A percentile compares a stretch with the other conserved stretches of the same genome.
phyloP scores from a whole-genome alignment of 2,888 invertebrate genomes.

The Cataglyphis livida region DNA sequence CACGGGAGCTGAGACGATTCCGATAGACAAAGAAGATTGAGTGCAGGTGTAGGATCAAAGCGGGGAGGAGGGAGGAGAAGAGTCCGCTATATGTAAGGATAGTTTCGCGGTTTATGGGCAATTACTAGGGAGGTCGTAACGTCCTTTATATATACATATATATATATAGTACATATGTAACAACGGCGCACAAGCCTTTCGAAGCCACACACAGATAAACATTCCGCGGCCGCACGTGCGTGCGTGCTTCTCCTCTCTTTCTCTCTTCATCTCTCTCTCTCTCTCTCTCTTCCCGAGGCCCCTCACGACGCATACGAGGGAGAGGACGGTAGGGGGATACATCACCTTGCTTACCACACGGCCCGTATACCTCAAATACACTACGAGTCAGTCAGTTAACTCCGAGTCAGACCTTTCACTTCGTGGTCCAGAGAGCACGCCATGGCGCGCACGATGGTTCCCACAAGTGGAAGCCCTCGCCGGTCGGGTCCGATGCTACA shows the following conservation, averaged over 20 bases:
- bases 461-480: slow-evolving; percentile 82
- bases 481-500: slow-evolving; percentile 78
- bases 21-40: slow-evolving; percentile 84
- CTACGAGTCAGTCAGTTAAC: slow-evolving; percentile 79
- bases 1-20: slow-evolving; percentile 71
- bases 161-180: slow-evolving; percentile 54
- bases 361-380: slow-evolving; percentile 73
- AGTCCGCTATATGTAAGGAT: slow-evolving; percentile 65
- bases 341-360: slow-evolving; percentile 70
- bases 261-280: not conserved
- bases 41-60: slow-evolving; percentile 78
- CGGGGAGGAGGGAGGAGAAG: slow-evolving; percentile 20
- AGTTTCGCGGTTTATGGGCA: slow-evolving; percentile 74
- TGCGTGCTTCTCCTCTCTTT: slow-evolving; percentile 13
- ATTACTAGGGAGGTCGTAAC: slow-evolving; percentile 75
- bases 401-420: slow-evolving; percentile 84
- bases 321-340: slow-evolving; percentile 64
- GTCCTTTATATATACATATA: slow-evolving; percentile 57
- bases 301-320: slow-evolving; percentile 7
- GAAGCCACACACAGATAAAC: not conserved
- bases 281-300: not conserved
- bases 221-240: slow-evolving; percentile 19
- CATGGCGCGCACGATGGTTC: slow-evolving; percentile 83
- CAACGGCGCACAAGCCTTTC: slow-evolving; percentile 22
- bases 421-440: slow-evolving; percentile 85